Base-by-base conservation (phyloP, 1,140 invertebrate species). In the Octopus bimaculoides region DNA sequence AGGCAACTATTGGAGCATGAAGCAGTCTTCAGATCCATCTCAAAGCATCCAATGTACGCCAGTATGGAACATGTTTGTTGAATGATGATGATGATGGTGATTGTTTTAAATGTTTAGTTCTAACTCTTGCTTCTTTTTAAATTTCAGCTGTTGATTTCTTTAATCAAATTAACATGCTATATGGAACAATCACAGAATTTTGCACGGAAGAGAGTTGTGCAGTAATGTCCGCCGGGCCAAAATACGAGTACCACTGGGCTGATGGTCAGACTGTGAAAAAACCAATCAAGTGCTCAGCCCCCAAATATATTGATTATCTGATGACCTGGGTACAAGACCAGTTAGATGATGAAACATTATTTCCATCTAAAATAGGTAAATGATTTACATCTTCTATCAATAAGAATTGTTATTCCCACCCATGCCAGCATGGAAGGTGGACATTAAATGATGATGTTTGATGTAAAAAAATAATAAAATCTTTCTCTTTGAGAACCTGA, bases 321-420 rank as follows among this genome's bases (percentile, higher is more conserved):
- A 99, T 99, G 97, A 99, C 97, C 10, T 99, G 98, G 97, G 97
- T 99, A 61, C 98, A 99, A 91, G 97, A 99, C 91, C 98, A 99
- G 87, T 91, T 99, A 78, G 98, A 99, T 89, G 98, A 99, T 89
- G 98, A 99, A 91, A 96, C 95, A 55, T 91, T 99, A 17, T 99
- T 99, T 90, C 98, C 98, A 71, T 99, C 98, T 4, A 99, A 99
- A 93, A 99, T 99, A 90, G 98, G 96, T 96, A 91, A 71, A 71
- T 14, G 4, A 71, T 14, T 20, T 71, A 6, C 26, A 6, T 71
- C 66, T 41, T 41, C 26, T 41, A 41, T 41, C 26, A 41, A 41
- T 41, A 41, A 41, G 26, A 41, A 41, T 41, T 41, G 26, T 41
- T 41, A 41, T 41, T 41, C 26, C 26, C 26, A 41, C 26, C 26